Conservation (phyloP, 92 coral and sea anemone genomes). For the Phenganax subtilis region DNA sequence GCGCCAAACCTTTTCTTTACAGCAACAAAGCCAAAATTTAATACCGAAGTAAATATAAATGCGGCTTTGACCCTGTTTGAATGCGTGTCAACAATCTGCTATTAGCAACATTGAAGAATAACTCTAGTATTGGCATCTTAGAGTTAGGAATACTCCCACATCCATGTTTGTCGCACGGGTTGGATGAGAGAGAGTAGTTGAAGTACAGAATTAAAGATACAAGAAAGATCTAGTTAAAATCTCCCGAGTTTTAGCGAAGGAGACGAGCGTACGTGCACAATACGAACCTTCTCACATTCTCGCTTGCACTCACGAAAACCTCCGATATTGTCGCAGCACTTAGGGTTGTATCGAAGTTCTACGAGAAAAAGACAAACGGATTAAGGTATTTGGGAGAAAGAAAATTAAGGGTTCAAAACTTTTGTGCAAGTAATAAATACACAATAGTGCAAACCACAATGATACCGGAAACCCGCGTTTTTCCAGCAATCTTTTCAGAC, state of each 20-base stretch:
- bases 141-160: not conserved
- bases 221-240: not conserved
- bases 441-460: slow-evolving; percentile 41
- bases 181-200: not conserved
- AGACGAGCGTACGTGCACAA: not conserved
- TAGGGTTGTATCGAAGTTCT: slow-evolving; percentile 5
- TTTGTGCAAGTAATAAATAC: slow-evolving; percentile 42
- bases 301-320: slow-evolving; percentile 77
- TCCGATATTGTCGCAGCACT: slow-evolving; percentile 74
- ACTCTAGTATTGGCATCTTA: not conserved
- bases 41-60: not conserved
- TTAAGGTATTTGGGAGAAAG: slow-evolving; percentile 27
- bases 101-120: slow-evolving; percentile 11
- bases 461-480: slow-evolving; percentile 47
- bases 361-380: slow-evolving; percentile 11
- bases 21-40: not conserved
- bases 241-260: not conserved
- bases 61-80: slow-evolving; percentile 11
- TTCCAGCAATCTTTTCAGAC: slow-evolving; percentile 43
- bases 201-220: not conserved
- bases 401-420: slow-evolving; percentile 32
- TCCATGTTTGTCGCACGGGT: not conserved
- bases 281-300: slow-evolving; percentile 74
- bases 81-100: slow-evolving; percentile 29
- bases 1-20: not conserved